These are phyloP conservation scores for Pseudotriccus pelzelni DNA, from an alignment of 2,797 vertebrate species.

Conservation along the genomic window DNA sequence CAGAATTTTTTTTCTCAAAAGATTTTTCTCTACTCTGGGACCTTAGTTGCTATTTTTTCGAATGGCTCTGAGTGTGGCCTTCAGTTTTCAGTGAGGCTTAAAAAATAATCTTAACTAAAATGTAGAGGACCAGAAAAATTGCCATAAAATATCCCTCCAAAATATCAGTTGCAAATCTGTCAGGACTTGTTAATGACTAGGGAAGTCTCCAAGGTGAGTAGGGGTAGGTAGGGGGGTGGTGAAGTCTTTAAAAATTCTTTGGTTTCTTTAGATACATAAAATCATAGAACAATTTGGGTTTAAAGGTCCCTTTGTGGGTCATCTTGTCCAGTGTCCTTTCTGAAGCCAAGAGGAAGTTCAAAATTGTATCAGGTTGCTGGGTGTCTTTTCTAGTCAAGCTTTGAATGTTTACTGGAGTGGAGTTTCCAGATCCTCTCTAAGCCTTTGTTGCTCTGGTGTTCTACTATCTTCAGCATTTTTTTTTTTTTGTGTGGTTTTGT, in stretches of 20 bases:
- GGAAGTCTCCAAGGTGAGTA: fast-evolving
- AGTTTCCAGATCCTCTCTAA: neutral
- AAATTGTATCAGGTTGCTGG: neutral
- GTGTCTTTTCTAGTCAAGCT: neutral
- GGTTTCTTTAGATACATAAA: neutral
- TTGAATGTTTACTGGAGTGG: neutral
- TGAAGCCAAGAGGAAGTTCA: neutral
- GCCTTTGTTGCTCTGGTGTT: neutral
- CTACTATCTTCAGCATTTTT: neutral
- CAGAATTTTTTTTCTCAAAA: neutral
- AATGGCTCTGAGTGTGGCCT: neutral
- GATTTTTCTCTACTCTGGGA: neutral
- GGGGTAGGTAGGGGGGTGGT: fast-evolving
- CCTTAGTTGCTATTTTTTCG: neutral
- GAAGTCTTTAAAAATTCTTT: neutral
- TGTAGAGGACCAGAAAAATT: neutral
- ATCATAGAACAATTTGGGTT: neutral
- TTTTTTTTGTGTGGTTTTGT: neutral
- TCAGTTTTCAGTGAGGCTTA: neutral
- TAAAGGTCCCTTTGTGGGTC: neutral
- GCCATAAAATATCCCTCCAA: neutral
- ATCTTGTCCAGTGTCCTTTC: neutral
- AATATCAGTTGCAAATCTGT: neutral
- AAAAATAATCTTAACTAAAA: neutral
- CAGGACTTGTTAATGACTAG: neutral